Evolutionary conservation across 2,888 invertebrate genomes (phyloP).

Genomic region (Leptopterna dolabrata): DNA sequence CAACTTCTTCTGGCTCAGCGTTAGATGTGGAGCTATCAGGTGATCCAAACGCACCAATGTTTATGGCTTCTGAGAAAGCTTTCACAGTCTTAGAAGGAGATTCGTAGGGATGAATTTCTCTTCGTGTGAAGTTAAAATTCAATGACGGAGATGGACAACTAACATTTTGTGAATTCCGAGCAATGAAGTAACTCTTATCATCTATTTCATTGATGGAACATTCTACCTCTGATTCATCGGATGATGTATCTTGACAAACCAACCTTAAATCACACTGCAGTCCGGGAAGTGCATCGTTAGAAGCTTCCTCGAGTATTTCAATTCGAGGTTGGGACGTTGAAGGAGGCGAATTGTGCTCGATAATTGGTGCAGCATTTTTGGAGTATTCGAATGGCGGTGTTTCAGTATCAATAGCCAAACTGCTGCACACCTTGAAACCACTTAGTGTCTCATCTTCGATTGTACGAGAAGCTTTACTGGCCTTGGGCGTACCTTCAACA

Average conservation of each 20-base stretch:
- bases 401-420: not conserved
- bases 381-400: not conserved
- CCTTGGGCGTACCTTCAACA: not conserved
- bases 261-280: not conserved
- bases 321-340: not conserved
- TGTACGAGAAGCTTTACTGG: not conserved
- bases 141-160: not conserved
- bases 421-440: not conserved
- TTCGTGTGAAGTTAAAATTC: constrained; percentile 1
- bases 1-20: not conserved
- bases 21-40: not conserved
- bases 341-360: not conserved
- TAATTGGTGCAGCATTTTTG: not conserved
- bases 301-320: not conserved
- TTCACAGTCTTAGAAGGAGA: not conserved
- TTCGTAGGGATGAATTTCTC: not conserved
- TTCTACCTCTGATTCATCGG: not conserved
- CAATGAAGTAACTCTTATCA: not conserved
- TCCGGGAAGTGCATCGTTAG: not conserved
- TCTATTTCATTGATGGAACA: not conserved
- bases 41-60: constrained; percentile 5
- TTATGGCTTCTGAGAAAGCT: not conserved
- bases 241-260: not conserved
- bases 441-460: not conserved
- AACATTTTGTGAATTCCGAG: not conserved